Evolutionary conservation across 1,140 invertebrate species (phyloP), one percentile per base, ranked within the genome.

Genomic region (Sitophilus oryzae): DNA sequence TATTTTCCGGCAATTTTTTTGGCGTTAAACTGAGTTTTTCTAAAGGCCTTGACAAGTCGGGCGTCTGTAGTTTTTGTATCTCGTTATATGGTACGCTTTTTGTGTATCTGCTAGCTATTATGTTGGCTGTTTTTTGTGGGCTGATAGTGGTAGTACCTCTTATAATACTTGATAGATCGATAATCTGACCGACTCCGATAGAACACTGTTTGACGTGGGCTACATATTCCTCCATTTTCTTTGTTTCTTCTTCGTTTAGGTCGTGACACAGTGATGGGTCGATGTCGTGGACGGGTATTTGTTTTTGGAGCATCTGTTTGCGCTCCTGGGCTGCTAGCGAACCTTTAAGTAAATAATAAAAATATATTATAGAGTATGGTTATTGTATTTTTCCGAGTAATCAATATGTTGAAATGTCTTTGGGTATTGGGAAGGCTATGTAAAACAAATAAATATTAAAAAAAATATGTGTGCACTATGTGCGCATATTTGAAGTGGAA

Each of bases 281-380:
- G 42, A 90, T 81, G 69, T 91, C 89, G 67, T 90, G 87, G 3
- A 86, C 76, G 4, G 88, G 88, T 25, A 92, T 75, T 71, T 91
- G 89, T 55, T 86, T 85, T 65, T 89, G 82, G 2, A 91, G 75
- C 51, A 87, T 81, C 45, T 85, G 83, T 60, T 84, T 85, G 19
- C 89, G 76, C 45, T 82, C 77, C 23, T 76, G 73, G 1, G 88
- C 88, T 35, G 87, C 88, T 49, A 79, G 75, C 25, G 85, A 84
- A 6, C 87, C 52, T 54, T 38, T 18, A 35, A 22, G n/a, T 40
- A 38, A 30, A 4, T 14, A 10, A 8, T 16, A 1, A n/a, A 2
- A 21, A 10, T 18, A 48, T n/a, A 1, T 6, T 37, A 25, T 30
- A 5, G 1, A 19, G n/a, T n/a, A 10, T 22, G 8, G 42, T 9